Conservation (phyloP, 2,888 invertebrate genomes). For the Sthenelais limicola region DNA sequence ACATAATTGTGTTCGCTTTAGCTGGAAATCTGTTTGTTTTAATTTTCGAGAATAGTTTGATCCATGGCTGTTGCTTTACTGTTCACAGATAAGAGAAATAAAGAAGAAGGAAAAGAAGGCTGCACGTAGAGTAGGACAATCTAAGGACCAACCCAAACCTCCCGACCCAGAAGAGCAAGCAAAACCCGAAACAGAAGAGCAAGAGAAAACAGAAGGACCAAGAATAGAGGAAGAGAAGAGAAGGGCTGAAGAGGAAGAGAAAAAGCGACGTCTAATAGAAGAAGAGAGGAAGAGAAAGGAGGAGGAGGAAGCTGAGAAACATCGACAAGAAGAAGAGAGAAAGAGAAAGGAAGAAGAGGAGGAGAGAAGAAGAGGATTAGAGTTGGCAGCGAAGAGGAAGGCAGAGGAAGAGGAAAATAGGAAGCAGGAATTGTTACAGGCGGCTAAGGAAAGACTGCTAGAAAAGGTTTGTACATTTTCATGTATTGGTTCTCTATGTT, state of each 20-base stretch:
- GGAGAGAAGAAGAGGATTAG: constrained; percentile 9
- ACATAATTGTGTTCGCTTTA: no score
- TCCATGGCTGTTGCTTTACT: no score
- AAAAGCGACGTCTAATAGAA: background rate
- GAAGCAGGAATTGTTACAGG: constrained; percentile 5
- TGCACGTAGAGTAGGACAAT: background rate
- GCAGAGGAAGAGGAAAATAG: constrained; percentile 3
- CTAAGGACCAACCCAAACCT: background rate
- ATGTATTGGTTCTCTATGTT: no score
- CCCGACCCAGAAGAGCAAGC: background rate
- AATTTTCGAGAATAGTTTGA: no score
- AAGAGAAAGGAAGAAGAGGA: background rate
- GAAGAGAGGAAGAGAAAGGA: background rate
- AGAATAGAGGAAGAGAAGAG: constrained; percentile 3
- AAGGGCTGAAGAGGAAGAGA: background rate
- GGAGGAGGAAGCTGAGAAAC: constrained; percentile 7
- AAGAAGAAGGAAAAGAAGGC: constrained; percentile 29
- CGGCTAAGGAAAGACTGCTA: no score
- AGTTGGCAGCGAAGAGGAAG: background rate
- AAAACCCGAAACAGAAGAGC: constrained; percentile 8
- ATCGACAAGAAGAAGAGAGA: background rate
- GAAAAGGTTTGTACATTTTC: background rate
- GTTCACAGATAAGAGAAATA: constrained; percentile 12
- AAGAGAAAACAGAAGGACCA: background rate
- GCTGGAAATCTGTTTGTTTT: no score